Evolutionary conservation across 1,140 invertebrate genomes (phyloP), one percentile per base, ranked within the genome.

Genomic region (Archegozetes longisetosus): DNA sequence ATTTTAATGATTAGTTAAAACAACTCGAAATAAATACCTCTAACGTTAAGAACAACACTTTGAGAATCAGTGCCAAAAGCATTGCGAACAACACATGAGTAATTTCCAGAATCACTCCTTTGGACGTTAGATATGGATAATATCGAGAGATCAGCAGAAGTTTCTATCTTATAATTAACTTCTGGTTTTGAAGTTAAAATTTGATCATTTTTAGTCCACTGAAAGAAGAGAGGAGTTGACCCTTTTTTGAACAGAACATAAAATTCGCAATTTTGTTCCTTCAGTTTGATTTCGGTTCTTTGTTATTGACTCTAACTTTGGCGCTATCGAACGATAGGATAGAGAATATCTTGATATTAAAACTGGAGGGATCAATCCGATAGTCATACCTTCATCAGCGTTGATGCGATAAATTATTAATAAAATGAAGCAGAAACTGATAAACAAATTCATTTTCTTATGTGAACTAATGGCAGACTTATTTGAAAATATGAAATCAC

Each of bases 241-340:
- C 58, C 58, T 6, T 55, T n/a, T 46, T 26, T 48, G 29, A 14
- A 48, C 26, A 14, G 58, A 40, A 50, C 58, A 60, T n/a, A 25
- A 25, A 20, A 55, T 9, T 27, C 51, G 50, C 20, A 60, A 60
- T 46, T 60, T 57, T 20, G 58, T 57, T 9, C 50, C 58, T 20
- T 22, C 26, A 47, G 46, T 47, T 22, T 60, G 51, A 40, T 40
- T 22, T 9, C 28, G 23, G 46, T 40, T 29, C 40, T 60, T 29
- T 23, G 51, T 23, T 22, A 58, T 60, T 4, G 57, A 26, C 17
- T 13, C 22, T 46, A 58, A 24, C 49, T 58, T n/a, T 25, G 57
- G 57, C 26, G 3, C 57, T 58, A 52, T 40, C 17, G 32, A 40
- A 40, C 6, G 17, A 40, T 17, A 40, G 17, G 6, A 40, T 40